Conservation (phyloP, 2,888 invertebrate species). For the Philereme vetulata region DNA sequence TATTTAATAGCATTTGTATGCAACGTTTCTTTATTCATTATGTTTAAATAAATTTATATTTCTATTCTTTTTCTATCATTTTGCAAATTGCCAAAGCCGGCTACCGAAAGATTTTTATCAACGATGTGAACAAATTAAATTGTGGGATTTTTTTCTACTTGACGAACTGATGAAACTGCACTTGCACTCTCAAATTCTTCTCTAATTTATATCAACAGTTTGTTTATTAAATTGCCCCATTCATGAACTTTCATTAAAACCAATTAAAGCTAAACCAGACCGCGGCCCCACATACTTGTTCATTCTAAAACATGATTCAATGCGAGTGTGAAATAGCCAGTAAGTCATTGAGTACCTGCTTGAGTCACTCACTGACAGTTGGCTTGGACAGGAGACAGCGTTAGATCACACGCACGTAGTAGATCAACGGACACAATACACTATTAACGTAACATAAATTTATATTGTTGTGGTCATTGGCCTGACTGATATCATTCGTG, state of each 20-base stretch:
- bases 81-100: too few relatives aligned
- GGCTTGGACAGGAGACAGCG: constrained; percentile 29
- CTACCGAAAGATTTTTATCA: too few relatives aligned
- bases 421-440: constrained; percentile 45
- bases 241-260: constrained; percentile 61
- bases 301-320: constrained; percentile 35
- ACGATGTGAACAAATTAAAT: too few relatives aligned
- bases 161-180: background rate
- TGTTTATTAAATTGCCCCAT: constrained; percentile 48
- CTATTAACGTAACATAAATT: constrained; percentile 38
- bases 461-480: constrained; percentile 47
- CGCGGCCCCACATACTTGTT: constrained; percentile 39
- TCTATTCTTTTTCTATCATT: too few relatives aligned
- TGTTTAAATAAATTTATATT: too few relatives aligned
- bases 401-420: constrained; percentile 39
- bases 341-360: constrained; percentile 41
- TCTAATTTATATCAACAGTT: constrained; percentile 39
- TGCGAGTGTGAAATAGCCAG: constrained; percentile 16
- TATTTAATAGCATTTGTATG: too few relatives aligned
- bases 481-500: constrained; percentile 32
- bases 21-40: too few relatives aligned
- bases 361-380: constrained; percentile 45
- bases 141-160: too few relatives aligned
- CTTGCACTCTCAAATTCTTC: constrained; percentile 33
- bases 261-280: constrained; percentile 52